Conservation (phyloP, 2,113 vertebrate species). For the Proterorhinus semilunaris region DNA sequence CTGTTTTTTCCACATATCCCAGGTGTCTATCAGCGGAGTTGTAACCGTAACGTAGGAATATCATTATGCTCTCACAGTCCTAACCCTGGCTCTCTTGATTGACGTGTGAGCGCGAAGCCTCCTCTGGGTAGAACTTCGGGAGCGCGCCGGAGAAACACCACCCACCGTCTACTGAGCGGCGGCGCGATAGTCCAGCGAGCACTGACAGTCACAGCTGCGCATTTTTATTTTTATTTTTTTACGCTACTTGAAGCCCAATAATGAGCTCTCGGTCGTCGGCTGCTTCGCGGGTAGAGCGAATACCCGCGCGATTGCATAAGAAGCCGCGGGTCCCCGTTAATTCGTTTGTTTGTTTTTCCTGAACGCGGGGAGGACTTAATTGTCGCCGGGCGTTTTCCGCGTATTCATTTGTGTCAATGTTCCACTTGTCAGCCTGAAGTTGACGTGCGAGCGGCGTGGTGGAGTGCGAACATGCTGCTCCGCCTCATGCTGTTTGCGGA, state of each 20-base stretch:
- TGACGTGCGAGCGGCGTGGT: constrained; percentile 76
- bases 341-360: constrained; percentile 35
- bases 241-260: constrained; percentile 87
- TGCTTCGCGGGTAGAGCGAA: constrained; percentile 20
- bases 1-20: no score
- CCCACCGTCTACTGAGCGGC: constrained; percentile 82
- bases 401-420: constrained; percentile 79
- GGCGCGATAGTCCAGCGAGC: constrained; percentile 79
- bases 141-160: constrained; percentile 69
- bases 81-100: constrained; percentile 35
- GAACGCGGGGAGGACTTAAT: constrained; percentile 70
- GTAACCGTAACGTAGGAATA: no score
- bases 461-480: constrained; percentile 75
- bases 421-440: constrained; percentile 77
- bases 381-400: constrained; percentile 70
- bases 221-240: constrained; percentile 63
- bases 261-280: constrained; percentile 79
- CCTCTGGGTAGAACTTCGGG: constrained; percentile 48
- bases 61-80: no score
- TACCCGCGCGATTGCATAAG: constrained; percentile 29
- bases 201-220: constrained; percentile 83
- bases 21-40: no score
- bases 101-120: constrained; percentile 58
- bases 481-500: constrained; percentile 73
- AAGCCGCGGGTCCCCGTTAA: constrained; percentile 57